These are phyloP conservation scores for Clarias gariepinus DNA, from an alignment of 2,113 vertebrate species.

Conservation along the genomic window DNA sequence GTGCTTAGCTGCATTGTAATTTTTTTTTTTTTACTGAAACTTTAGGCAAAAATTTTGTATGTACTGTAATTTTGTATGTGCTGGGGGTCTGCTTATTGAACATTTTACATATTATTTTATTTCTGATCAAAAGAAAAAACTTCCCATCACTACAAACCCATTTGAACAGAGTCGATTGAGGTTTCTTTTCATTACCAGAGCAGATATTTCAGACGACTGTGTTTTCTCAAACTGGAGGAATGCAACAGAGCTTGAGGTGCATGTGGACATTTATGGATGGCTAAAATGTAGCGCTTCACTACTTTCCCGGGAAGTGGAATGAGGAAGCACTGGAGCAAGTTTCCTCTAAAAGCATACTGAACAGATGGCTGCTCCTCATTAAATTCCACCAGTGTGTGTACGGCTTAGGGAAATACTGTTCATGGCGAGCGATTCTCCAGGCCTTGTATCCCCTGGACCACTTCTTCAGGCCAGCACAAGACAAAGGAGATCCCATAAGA, in stretches of 20 bases:
- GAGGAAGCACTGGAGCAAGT: constrained; percentile 20
- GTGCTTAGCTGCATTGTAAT: no score
- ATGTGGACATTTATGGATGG: constrained; percentile 35
- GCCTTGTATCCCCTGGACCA: constrained; percentile 7
- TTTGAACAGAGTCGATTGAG: constrained; percentile 4
- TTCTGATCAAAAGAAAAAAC: no score
- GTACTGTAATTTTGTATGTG: no score
- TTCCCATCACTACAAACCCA: background rate
- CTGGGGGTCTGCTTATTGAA: no score
- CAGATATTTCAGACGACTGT: constrained; percentile 30
- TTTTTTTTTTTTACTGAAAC: no score
- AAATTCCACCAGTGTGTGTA: constrained; percentile 45
- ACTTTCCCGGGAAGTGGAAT: constrained; percentile 12
- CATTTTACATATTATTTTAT: no score
- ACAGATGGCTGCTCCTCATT: constrained; percentile 40
- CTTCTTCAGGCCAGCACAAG: constrained; percentile 20
- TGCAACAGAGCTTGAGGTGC: background rate
- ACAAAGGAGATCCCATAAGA: constrained; percentile 29
- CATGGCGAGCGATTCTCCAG: constrained; percentile 1
- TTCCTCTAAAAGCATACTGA: constrained; percentile 17
- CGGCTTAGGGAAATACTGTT: constrained; percentile 32
- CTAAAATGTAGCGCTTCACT: constrained; percentile 17
- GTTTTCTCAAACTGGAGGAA: constrained; percentile 7
- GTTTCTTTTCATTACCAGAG: constrained; percentile 25
- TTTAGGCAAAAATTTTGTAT: no score